phyloP scores from a whole-genome alignment of 2,797 vertebrate species.

The Pogonophryne albipinna region DNA sequence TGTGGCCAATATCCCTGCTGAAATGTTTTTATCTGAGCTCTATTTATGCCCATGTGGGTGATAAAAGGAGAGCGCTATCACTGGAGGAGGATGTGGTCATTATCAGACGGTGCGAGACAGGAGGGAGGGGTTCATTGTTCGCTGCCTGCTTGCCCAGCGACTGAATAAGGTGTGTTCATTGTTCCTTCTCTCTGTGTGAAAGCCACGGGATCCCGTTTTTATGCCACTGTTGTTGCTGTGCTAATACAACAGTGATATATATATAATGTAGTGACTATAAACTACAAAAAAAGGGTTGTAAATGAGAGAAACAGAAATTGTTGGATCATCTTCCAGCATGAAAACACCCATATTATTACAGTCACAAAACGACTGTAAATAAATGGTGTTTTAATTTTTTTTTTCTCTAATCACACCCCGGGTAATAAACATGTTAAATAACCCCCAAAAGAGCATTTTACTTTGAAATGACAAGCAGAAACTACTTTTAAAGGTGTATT shows the following conservation, averaged over 20 bases:
- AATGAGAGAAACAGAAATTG: conserved; percentile 42
- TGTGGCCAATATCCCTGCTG: conserved; percentile 54
- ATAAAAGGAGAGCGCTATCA: conserved; percentile 72
- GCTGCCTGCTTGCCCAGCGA: conserved; percentile 63
- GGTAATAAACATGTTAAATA: conserved; percentile 20
- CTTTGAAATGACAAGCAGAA: conserved; percentile 13
- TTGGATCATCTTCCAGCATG: conserved; percentile 24
- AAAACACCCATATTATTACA: conserved; percentile 48
- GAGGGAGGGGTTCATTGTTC: conserved; percentile 80
- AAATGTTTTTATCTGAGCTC: conserved; percentile 57
- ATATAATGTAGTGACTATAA: conserved; percentile 33
- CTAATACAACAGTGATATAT: conserved; percentile 10
- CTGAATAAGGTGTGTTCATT: conserved; percentile 82
- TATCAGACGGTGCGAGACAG: conserved; percentile 78
- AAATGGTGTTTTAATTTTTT: not conserved
- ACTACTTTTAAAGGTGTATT: not conserved
- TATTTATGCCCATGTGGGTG: conserved; percentile 72
- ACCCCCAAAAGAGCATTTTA: not conserved
- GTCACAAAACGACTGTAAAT: conserved; percentile 39
- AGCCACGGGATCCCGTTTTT: conserved; percentile 51
- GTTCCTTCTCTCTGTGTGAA: conserved; percentile 64
- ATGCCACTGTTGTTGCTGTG: conserved; percentile 28
- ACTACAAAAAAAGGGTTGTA: conserved; percentile 31
- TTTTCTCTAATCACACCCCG: conserved; percentile 24
- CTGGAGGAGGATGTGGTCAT: conserved; percentile 75